A percentile compares a stretch with the other conserved stretches of the same genome.
Conservation (phyloP, 2,797 vertebrate species). For the Monodelphis domestica region DNA sequence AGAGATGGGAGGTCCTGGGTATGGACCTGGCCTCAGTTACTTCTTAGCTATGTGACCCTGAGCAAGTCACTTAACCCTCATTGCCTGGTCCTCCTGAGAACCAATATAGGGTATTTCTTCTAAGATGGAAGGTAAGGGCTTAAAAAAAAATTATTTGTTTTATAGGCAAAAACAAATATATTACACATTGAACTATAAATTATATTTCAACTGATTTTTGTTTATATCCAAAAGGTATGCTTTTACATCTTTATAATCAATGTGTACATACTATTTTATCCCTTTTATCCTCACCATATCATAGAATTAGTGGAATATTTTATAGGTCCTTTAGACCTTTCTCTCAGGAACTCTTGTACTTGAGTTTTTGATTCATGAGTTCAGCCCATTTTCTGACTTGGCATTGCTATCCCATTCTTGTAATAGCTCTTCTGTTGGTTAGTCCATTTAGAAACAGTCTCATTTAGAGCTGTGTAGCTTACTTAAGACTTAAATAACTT, state of each 20-base stretch:
- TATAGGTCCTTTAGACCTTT: background rate
- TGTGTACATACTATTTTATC: background rate
- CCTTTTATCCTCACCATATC: constrained; percentile 34
- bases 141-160: background rate
- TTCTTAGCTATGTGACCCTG: too few species aligned
- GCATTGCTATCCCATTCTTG: background rate
- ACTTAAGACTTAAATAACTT: constrained; percentile 4
- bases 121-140: too few species aligned
- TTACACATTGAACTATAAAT: background rate
- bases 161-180: background rate
- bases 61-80: too few species aligned
- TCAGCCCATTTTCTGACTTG: constrained; percentile 14
- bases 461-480: background rate
- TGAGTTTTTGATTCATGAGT: constrained; percentile 1
- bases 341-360: background rate
- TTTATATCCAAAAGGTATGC: background rate
- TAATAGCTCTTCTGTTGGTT: constrained; percentile 8
- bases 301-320: background rate
- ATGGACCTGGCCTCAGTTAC: too few species aligned
- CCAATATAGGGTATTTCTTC: too few species aligned
- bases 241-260: background rate
- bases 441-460: constrained; percentile 44
- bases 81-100: too few species aligned
- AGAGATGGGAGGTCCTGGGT: too few species aligned
- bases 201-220: background rate